Conservation (phyloP, 2,797 vertebrate genomes). For the Chaetodon trifasciatus region DNA sequence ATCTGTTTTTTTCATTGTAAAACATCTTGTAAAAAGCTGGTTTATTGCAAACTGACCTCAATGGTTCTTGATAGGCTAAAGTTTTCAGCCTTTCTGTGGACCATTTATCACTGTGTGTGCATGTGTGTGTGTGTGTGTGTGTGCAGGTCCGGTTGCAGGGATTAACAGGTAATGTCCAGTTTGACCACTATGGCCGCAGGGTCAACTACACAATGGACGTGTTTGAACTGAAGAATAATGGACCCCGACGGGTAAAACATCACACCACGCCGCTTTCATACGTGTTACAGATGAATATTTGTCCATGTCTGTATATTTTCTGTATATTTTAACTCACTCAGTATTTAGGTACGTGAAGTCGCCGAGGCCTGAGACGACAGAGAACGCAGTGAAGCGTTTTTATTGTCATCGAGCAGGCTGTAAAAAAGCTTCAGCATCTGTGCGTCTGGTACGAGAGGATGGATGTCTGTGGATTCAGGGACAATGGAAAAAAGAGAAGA, state of each 20-base stretch:
- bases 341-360: slow-evolving; percentile 1
- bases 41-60: not conserved
- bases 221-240: slow-evolving; percentile 95
- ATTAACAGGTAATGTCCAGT: slow-evolving; percentile 96
- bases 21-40: not conserved
- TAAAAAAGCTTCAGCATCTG: slow-evolving; percentile 18
- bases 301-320: not conserved
- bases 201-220: slow-evolving; percentile 98
- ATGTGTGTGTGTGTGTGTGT: slow-evolving; percentile 16
- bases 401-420: slow-evolving; percentile 44
- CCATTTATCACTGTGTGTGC: not conserved
- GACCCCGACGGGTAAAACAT: slow-evolving; percentile 90
- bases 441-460: slow-evolving; percentile 28
- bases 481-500: slow-evolving; percentile 36
- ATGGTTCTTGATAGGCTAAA: not conserved
- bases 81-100: not conserved
- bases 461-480: slow-evolving; percentile 45
- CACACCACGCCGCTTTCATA: slow-evolving; percentile 36
- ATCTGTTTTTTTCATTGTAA: not conserved
- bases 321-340: not conserved
- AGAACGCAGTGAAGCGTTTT: slow-evolving; percentile 24
- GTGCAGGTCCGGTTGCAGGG: slow-evolving; percentile 94
- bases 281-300: not conserved
- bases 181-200: slow-evolving; percentile 95
- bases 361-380: slow-evolving; percentile 1